Evolutionary conservation across 2,888 invertebrate genomes (phyloP), one percentile per base, ranked within the genome.

Genomic region (Sinodicranocentrus sp.): DNA sequence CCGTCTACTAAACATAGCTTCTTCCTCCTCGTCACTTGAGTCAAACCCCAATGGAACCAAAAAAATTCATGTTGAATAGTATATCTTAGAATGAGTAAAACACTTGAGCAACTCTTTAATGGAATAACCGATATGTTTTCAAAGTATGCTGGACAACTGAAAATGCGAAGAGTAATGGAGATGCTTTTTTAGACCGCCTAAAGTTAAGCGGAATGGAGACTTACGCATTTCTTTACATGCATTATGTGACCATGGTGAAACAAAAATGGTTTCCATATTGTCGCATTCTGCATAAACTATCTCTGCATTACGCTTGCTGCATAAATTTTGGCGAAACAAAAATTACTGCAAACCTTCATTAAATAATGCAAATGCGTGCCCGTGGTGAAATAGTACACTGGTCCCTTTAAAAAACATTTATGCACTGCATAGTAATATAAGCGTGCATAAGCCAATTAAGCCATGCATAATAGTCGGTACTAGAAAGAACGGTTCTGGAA

Each of bases 1-100:
- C 3, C 6, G 6, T n/a, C 17, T 52, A 6, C 15, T 5, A 6
- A 8, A 8, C n/a, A 8, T 2, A 13, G 25, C n/a, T 21, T 59
- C 59, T 2, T 59, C 19, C 19, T 59, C 59, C 25, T 59, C 59
- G 23, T 59, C 59, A 21, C 59, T 59, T 8, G 39, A 39, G 6
- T 6, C 13, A 39, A 39, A 39, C 39, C 13, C 39, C 39, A 39
- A 8, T 39, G 6, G 6, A 8, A 39, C 39, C 13, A 39, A 39
- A 39, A 39, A 39, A 8, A 13, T 39, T 6, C 6, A 39, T 13
- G 13, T 13, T 39, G 39, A 39, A 13, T 13, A 8, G 39, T 39
- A 13, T 39, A n/a, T n/a, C n/a, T n/a, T n/a, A n/a, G 39, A 39
- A 39, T 6, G 8, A 39, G 39, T 8, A 39, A 39, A 39, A 39